Percentiles rank a stretch among this genome's conserved stretches.
Evolutionary conservation across 2,113 vertebrate genomes (phyloP).

Genomic region (Thymallus thymallus): DNA sequence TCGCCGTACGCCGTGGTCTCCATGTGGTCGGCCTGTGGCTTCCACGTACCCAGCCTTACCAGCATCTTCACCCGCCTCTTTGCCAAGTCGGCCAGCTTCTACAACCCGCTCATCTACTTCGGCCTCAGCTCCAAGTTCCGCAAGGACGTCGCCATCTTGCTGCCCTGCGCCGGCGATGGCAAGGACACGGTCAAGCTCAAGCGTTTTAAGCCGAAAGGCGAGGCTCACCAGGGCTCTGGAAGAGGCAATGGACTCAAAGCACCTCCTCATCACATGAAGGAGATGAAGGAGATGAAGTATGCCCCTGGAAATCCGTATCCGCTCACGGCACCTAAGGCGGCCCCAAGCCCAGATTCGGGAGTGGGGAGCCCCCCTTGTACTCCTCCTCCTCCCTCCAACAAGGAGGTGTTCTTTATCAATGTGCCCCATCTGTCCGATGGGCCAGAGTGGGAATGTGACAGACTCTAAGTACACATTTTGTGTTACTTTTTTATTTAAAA

Average conservation of each 20-base stretch:
- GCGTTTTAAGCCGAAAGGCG: conserved; percentile 71
- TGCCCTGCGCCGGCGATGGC: conserved; percentile 69
- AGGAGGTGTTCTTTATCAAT: conserved; percentile 63
- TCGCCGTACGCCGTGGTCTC: conserved; percentile 77
- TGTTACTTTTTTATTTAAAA: background rate
- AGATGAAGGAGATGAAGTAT: conserved; percentile 42
- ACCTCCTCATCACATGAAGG: background rate
- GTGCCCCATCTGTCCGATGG: conserved; percentile 54
- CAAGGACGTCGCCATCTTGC: conserved; percentile 64
- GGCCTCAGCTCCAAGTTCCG: conserved; percentile 85
- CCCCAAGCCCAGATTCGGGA: conserved; percentile 56
- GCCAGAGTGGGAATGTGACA: conserved; percentile 75
- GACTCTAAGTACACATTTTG: conserved; percentile 58
- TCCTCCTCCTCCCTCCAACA: conserved; percentile 45
- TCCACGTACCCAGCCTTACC: conserved; percentile 68
- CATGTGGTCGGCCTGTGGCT: conserved; percentile 71
- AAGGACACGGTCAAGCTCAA: conserved; percentile 73
- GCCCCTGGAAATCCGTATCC: conserved; percentile 16
- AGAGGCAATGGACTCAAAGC: conserved; percentile 20
- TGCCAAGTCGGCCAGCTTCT: conserved; percentile 83
- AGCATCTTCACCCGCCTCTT: conserved; percentile 75
- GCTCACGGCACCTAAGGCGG: conserved; percentile 10
- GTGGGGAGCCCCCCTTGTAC: conserved; percentile 61
- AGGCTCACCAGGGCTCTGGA: conserved; percentile 1
- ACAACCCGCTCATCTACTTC: conserved; percentile 86